Evolutionary conservation across 2,888 invertebrate species (phyloP).

Genomic region (Cantharis lateralis): DNA sequence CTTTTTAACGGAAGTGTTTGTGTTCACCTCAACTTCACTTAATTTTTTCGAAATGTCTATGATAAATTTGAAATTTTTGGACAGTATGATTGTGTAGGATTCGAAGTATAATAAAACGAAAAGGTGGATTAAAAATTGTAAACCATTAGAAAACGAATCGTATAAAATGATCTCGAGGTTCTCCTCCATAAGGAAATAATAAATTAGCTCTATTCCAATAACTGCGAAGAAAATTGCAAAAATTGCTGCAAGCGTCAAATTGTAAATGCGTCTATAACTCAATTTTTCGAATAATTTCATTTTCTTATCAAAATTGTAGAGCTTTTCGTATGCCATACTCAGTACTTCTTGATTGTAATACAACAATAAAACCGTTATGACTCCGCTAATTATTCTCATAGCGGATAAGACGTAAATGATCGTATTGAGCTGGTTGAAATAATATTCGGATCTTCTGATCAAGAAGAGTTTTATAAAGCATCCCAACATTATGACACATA

Average conservation of each 20-base stretch:
- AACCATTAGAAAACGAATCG: conserved; percentile 14
- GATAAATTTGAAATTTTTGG: conserved; percentile 13
- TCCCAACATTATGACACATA: conserved; percentile 4
- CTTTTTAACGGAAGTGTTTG: background rate
- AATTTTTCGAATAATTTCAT: conserved; percentile 11
- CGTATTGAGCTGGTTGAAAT: conserved; percentile 6
- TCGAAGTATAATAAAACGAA: conserved; percentile 15
- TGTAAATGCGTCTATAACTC: conserved; percentile 2
- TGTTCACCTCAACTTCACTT: background rate
- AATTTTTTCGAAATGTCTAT: conserved; percentile 4
- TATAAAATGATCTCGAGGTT: background rate
- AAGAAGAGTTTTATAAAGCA: conserved; percentile 6
- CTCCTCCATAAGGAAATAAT: conserved; percentile 9
- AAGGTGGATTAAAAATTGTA: conserved; percentile 19
- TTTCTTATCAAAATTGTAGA: conserved; percentile 7
- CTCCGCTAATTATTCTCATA: conserved; percentile 13
- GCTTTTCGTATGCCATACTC: conserved; percentile 6
- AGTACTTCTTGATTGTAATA: conserved; percentile 11
- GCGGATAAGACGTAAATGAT: conserved; percentile 2
- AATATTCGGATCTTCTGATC: conserved; percentile 2
- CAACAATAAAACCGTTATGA: conserved; percentile 6
- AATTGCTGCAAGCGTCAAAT: background rate
- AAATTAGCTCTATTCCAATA: conserved; percentile 5
- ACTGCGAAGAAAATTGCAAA: background rate
- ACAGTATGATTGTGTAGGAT: conserved; percentile 10